These are phyloP conservation scores for Argyrosomus regius DNA, from an alignment of 2,797 vertebrate genomes.

Conservation along the genomic window DNA sequence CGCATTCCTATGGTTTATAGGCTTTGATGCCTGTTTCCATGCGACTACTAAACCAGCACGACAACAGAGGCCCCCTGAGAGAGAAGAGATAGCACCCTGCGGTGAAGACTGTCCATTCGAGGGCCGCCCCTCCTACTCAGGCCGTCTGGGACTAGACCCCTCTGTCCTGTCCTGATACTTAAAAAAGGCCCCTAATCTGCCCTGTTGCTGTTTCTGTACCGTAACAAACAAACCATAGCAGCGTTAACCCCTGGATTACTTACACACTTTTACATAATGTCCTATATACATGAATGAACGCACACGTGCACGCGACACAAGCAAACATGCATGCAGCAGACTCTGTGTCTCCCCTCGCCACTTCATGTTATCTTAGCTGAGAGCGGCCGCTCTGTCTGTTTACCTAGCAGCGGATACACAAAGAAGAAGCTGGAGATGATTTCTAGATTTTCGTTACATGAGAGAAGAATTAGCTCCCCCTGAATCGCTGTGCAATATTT, in stretches of 20 bases:
- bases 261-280: conserved; percentile 14
- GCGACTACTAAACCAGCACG: conserved; percentile 61
- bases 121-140: conserved; percentile 26
- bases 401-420: conserved; percentile 25
- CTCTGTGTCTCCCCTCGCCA: conserved; percentile 38
- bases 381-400: conserved; percentile 17
- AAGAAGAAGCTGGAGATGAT: conserved; percentile 9
- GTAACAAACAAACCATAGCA: conserved; percentile 20
- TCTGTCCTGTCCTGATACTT: conserved; percentile 45
- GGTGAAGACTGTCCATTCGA: conserved; percentile 57
- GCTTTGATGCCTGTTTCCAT: conserved; percentile 76
- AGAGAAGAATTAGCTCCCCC: neutral
- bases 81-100: conserved; percentile 56
- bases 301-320: conserved; percentile 18
- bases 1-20: conserved; percentile 73
- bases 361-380: conserved; percentile 53
- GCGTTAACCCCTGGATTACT: conserved; percentile 29
- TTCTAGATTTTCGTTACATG: conserved; percentile 23
- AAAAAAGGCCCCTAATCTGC: conserved; percentile 57
- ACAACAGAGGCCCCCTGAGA: conserved; percentile 46
- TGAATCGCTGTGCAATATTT: conserved; percentile 11
- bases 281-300: conserved; percentile 4
- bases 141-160: conserved; percentile 25
- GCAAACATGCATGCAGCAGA: conserved; percentile 29
- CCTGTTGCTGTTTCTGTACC: conserved; percentile 46